Percentiles rank a stretch among this genome's conserved stretches.
Conservation (phyloP, 2,888 invertebrate species). For the Heliconius hortense region DNA sequence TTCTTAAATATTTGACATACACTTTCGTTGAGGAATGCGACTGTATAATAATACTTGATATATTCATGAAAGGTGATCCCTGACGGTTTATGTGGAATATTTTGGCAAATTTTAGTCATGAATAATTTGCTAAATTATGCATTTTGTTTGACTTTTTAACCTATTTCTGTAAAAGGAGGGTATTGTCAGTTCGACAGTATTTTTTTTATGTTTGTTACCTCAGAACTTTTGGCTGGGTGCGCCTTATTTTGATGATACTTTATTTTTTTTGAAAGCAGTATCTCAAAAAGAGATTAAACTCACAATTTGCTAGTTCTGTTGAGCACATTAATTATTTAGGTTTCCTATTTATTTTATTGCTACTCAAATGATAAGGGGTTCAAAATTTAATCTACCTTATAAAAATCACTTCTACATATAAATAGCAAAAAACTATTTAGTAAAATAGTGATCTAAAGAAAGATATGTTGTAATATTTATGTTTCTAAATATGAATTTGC, state of each 20-base stretch:
- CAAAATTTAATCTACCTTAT: background rate
- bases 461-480: conserved; percentile 30
- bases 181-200: no score
- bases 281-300: no score
- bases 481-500: conserved; percentile 29
- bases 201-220: no score
- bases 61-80: conserved; percentile 36
- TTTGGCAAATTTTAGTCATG: background rate
- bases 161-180: background rate
- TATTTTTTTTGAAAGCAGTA: no score
- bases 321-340: no score
- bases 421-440: background rate
- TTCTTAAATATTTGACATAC: conserved; percentile 58
- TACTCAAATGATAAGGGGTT: background rate
- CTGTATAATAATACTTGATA: conserved; percentile 17
- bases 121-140: background rate
- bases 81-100: conserved; percentile 19
- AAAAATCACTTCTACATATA: background rate
- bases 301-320: no score
- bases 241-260: no score
- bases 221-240: no score
- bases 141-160: background rate
- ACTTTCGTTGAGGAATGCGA: conserved; percentile 64
- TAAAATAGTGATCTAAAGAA: conserved; percentile 24
- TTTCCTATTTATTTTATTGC: background rate